Base-by-base conservation (phyloP, 2,113 vertebrate genomes). In the Thamnophis sirtalis region DNA sequence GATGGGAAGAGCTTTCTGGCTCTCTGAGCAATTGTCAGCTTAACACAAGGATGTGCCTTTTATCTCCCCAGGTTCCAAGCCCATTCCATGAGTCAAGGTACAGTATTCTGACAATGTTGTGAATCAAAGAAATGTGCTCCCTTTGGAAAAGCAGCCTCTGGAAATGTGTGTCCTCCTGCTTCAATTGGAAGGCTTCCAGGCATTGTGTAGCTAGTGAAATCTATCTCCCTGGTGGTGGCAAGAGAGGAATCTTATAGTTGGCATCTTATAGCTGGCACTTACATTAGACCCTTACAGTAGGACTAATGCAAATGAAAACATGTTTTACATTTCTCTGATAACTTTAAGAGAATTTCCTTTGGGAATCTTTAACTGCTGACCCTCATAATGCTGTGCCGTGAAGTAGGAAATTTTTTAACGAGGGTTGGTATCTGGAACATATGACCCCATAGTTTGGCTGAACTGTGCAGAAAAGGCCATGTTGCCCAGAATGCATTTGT, bases 21-120 rank as follows among this genome's bases (percentile, higher is more conserved):
- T 80, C n/a, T 38, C 73, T 80, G 73, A 80, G 33, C 33, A 80
- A 43, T 4, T 43, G 1, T 43, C 73, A 80, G 17, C 50, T 53
- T 33, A 38, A 48, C 33, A 19, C 1, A 0, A 90, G 87, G 5
- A 22, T 50, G 3, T 91, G 55, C 88, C 90, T 94, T 50, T 68
- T 53, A n/a, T 93, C 48, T 96, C n/a, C 94, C 96, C 97, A 98
- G 84, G 95, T 92, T 33, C 93, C 97, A 90, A 95, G 90, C 0
- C 60, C 96, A 89, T 93, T 97, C 91, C 95, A 94, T 93, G 97
- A 98, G 51, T 92, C 96, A 90, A 98, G 98, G 98, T 98, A 95
- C 0, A 0, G 92, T 96, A 90, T 87, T 43, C 4, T 93, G 7
- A 91, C 43, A 19, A n/a, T 86, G 49, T 8, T 3, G 51, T 53